Evolutionary conservation across 53 echinoderm and acorn worm species (phyloP).

Genomic region (Echinarachnius parma): DNA sequence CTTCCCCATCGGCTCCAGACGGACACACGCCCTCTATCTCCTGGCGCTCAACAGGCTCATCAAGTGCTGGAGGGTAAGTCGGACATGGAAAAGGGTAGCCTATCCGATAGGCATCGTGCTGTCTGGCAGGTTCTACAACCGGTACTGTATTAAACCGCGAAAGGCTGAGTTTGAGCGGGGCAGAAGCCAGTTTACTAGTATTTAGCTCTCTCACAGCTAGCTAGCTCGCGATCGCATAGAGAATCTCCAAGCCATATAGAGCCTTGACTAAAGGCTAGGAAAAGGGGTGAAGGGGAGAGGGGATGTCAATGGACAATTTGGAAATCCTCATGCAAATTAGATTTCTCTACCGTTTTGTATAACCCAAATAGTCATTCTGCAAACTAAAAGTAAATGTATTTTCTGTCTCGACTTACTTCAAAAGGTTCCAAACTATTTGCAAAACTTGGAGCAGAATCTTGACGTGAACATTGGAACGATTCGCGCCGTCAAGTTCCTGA

Average conservation of each 20-base stretch:
- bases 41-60: conserved; percentile 88
- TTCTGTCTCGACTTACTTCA: no score
- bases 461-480: conserved; percentile 97
- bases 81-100: not conserved
- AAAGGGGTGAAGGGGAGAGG: not conserved
- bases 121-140: no score
- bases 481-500: conserved; percentile 90
- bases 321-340: not conserved
- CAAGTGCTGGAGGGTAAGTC: conserved; percentile 93
- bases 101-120: no score
- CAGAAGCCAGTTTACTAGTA: no score
- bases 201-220: no score
- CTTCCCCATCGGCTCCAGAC: conserved; percentile 26
- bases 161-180: no score
- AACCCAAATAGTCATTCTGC: not conserved
- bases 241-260: no score
- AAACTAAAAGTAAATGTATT: not conserved
- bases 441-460: conserved; percentile 87
- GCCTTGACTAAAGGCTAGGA: no score
- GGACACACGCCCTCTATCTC: conserved; percentile 62
- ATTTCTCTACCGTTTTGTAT: not conserved
- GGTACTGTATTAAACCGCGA: no score
- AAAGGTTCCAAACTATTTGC: conserved; percentile 91
- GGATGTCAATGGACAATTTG: no score
- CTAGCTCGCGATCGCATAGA: no score